A percentile compares a stretch with the other conserved stretches of the same genome.
phyloP scores from a whole-genome alignment of 2,797 vertebrate species.

The Malacoctenus gilli region DNA sequence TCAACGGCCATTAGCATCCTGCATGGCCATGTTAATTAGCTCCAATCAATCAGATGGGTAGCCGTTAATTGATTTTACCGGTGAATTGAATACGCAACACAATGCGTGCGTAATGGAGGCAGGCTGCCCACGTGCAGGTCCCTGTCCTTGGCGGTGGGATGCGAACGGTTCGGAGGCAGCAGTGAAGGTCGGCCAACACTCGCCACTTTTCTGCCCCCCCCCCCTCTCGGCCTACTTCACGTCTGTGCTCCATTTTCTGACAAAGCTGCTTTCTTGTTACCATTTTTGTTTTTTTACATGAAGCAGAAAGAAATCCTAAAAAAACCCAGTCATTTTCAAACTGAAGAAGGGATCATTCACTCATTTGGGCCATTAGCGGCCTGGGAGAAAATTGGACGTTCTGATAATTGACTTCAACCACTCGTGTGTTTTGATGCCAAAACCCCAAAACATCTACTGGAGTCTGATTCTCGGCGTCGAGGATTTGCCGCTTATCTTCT shows the following conservation, averaged over 20 bases:
- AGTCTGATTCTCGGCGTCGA: neutral
- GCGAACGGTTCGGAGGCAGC: constrained; percentile 34
- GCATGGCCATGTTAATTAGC: constrained; percentile 66
- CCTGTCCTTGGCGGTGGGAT: constrained; percentile 38
- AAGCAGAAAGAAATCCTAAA: neutral
- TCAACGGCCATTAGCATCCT: constrained; percentile 55
- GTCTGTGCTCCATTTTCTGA: neutral
- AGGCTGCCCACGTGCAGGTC: constrained; percentile 14
- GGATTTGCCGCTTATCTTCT: neutral
- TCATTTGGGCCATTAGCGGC: neutral
- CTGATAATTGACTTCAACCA: neutral
- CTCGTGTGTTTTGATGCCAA: neutral
- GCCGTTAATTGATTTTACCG: constrained; percentile 67
- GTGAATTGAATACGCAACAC: constrained; percentile 60
- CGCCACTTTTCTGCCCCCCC: constrained; percentile 11
- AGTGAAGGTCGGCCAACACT: constrained; percentile 54
- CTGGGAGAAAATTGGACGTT: neutral
- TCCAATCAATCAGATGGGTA: constrained; percentile 67
- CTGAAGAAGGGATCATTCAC: neutral
- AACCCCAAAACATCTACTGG: neutral
- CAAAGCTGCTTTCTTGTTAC: neutral
- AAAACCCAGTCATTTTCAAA: neutral
- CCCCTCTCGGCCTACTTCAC: neutral
- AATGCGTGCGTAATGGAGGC: constrained; percentile 25
- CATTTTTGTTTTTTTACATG: neutral